A percentile compares a stretch with the other conserved stretches of the same genome.
phyloP scores from a whole-genome alignment of 2,888 invertebrate genomes.

The Labia minor region DNA sequence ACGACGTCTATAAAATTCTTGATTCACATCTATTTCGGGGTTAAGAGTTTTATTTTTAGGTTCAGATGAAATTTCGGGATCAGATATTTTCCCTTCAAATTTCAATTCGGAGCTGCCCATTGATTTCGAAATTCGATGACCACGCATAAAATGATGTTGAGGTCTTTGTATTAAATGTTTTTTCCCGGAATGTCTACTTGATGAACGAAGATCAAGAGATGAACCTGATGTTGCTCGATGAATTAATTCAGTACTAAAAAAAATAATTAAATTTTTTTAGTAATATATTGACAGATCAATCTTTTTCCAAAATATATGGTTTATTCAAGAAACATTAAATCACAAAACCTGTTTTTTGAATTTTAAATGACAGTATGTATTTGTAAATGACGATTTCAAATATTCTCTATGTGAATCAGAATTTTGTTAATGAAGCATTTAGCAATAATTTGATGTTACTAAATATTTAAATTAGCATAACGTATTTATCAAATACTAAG shows the following conservation, averaged over 20 bases:
- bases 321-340: too few species aligned
- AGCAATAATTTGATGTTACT: too few species aligned
- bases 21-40: background rate
- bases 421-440: too few species aligned
- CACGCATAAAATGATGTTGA: slow-evolving; percentile 22
- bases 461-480: too few species aligned
- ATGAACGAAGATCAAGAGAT: slow-evolving; percentile 24
- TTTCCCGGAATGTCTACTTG: slow-evolving; percentile 16
- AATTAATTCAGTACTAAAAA: slow-evolving; percentile 21
- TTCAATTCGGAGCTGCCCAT: slow-evolving; percentile 25
- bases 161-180: background rate
- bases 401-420: too few species aligned
- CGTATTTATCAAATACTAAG: too few species aligned
- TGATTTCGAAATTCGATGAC: slow-evolving; percentile 25
- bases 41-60: background rate
- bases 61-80: slow-evolving; percentile 21
- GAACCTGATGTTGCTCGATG: slow-evolving; percentile 26
- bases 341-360: too few species aligned
- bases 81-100: slow-evolving; percentile 19
- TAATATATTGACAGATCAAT: too few species aligned
- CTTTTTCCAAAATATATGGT: too few species aligned
- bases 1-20: background rate
- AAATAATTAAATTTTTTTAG: background rate
- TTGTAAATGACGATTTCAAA: too few species aligned
- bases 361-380: too few species aligned